phyloP scores from a whole-genome alignment of 2,113 vertebrate species.

The Epinephelus cyanopodus region DNA sequence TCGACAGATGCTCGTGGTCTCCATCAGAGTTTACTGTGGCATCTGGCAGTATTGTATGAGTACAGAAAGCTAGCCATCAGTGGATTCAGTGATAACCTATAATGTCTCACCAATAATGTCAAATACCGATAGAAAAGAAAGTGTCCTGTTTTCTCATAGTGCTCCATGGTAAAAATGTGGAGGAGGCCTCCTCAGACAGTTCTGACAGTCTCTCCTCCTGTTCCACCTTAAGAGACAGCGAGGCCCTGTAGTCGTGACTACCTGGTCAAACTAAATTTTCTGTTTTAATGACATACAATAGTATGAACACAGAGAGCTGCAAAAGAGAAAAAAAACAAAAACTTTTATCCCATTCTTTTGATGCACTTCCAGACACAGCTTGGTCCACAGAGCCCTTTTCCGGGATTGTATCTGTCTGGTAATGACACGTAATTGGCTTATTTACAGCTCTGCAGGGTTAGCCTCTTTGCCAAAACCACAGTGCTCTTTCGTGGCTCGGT shows the following conservation, averaged over 20 bases:
- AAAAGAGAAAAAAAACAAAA: neutral
- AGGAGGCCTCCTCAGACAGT: constrained; percentile 13
- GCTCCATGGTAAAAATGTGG: constrained; percentile 2
- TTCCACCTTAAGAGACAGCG: constrained; percentile 4
- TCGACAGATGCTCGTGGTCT: constrained; percentile 53
- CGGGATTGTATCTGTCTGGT: constrained; percentile 27
- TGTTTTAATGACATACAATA: constrained; percentile 12
- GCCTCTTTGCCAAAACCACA: constrained; percentile 35
- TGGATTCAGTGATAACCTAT: constrained; percentile 51
- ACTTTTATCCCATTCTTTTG: constrained; percentile 18
- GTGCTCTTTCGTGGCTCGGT: constrained; percentile 31
- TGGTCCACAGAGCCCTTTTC: constrained; percentile 39
- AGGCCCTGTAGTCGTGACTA: constrained; percentile 12
- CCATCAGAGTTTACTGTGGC: constrained; percentile 56
- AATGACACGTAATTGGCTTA: constrained; percentile 61
- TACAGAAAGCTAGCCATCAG: constrained; percentile 56
- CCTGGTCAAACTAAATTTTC: constrained; percentile 3
- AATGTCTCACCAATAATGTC: constrained; percentile 45
- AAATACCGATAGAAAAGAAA: constrained; percentile 58
- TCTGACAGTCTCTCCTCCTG: constrained; percentile 17
- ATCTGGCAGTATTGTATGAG: constrained; percentile 64
- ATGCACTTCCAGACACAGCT: constrained; percentile 23
- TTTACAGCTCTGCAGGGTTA: constrained; percentile 54
- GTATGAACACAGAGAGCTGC: constrained; percentile 16
- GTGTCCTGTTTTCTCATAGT: neutral